Conservation (phyloP, 1,140 invertebrate genomes). For the Batillaria attramentaria region DNA sequence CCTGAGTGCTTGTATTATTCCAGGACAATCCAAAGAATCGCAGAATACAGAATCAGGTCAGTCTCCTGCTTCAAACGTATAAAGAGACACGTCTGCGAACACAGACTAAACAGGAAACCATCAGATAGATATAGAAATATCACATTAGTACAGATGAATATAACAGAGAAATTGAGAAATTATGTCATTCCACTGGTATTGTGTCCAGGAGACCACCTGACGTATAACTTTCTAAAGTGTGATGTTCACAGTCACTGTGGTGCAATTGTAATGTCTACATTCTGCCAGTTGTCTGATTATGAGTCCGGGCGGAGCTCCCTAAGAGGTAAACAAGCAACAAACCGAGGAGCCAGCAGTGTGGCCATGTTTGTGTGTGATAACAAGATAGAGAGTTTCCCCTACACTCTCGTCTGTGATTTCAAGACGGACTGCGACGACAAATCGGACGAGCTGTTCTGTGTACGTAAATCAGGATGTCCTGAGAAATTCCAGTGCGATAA, state of each 20-base stretch:
- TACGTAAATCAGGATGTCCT: not conserved
- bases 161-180: not conserved
- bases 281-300: not conserved
- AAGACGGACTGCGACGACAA: slow-evolving; percentile 11
- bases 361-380: slow-evolving; percentile 17
- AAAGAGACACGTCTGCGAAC: slow-evolving; percentile 6
- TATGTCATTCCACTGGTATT: not conserved
- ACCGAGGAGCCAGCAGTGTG: not conserved
- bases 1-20: too few species aligned
- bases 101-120: not conserved
- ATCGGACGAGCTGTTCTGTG: slow-evolving; percentile 20
- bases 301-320: not conserved
- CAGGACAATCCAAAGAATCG: not conserved
- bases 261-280: not conserved
- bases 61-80: not conserved
- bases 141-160: too few species aligned
- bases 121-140: not conserved
- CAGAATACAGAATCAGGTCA: too few species aligned
- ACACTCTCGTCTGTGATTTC: slow-evolving; percentile 27
- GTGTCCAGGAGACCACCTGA: not conserved
- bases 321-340: too few species aligned
- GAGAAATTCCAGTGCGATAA: not conserved
- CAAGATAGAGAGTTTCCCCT: not conserved
- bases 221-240: slow-evolving; percentile 10
- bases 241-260: slow-evolving; percentile 8